These are phyloP conservation scores for Blastomussa wellsi DNA, from an alignment of 92 coral and sea anemone genomes.

Conservation along the genomic window DNA sequence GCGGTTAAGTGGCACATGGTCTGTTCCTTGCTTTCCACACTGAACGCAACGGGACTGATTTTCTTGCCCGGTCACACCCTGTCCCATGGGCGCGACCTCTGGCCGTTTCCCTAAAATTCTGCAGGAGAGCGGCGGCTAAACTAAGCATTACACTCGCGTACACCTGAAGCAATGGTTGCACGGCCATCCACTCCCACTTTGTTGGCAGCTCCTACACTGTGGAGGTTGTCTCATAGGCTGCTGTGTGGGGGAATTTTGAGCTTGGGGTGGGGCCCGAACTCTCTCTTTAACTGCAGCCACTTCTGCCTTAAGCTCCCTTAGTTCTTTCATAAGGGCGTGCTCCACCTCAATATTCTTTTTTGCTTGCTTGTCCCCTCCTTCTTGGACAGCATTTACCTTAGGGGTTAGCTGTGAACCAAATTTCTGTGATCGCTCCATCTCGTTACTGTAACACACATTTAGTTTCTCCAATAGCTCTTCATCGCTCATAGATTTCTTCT, in stretches of 20 bases:
- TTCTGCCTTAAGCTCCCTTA: conserved; percentile 42
- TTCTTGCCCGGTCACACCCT: conserved; percentile 56
- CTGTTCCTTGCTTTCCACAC: conserved; percentile 38
- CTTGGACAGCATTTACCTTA: conserved; percentile 28
- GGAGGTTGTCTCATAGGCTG: conserved; percentile 27
- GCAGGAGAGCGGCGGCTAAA: conserved; percentile 6
- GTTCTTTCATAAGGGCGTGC: conserved; percentile 14
- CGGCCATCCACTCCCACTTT: conserved; percentile 29
- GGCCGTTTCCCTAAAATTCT: conserved; percentile 44
- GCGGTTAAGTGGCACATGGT: conserved; percentile 18
- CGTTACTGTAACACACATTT: conserved; percentile 48
- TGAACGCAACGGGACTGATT: conserved; percentile 49
- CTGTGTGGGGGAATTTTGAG: conserved; percentile 3
- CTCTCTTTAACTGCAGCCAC: conserved; percentile 29
- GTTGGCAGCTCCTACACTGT: conserved; percentile 39
- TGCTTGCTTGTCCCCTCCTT: conserved; percentile 12
- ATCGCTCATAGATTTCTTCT: conserved; percentile 41
- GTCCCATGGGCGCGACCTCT: conserved; percentile 62
- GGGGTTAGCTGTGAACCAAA: conserved; percentile 34
- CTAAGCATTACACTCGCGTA: conserved; percentile 42
- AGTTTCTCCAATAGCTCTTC: conserved; percentile 49
- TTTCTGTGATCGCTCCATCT: conserved; percentile 60
- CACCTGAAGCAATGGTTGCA: conserved; percentile 76
- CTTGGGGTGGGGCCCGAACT: conserved; percentile 5
- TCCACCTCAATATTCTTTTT: conserved; percentile 16